Base-by-base conservation (phyloP, 1,140 invertebrate species). In the Drepana arcuata region DNA sequence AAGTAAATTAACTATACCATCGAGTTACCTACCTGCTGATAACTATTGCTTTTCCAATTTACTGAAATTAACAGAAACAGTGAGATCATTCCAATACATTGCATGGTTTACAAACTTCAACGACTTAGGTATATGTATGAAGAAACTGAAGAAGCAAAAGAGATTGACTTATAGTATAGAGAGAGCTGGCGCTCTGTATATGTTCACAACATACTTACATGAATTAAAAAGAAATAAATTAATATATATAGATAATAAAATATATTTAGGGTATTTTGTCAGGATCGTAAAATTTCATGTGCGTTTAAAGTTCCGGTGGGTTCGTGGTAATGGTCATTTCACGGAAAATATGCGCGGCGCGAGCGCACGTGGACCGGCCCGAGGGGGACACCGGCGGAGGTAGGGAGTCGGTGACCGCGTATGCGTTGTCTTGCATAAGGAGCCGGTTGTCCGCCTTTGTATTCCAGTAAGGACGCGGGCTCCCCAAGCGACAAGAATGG, bases 241-340 rank as follows among this genome's bases (percentile, higher is more conserved):
- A 21, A 21, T 21, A 21, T 9, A 9, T 9, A 21, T 21, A 4
- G 18, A 4, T 9, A 21, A 21, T 21, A 4, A 21, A 4, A 21
- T 18, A 26, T 45, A 45, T 40, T 40, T n/a, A n/a, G n/a, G n/a
- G n/a, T n/a, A n/a, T n/a, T n/a, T n/a, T n/a, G n/a, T n/a, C n/a
- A n/a, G n/a, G n/a, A n/a, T n/a, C n/a, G n/a, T n/a, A 49, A 50
- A 62, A 62, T 64, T 65, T 52, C 36, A 55, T 35, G 31, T 41
- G 45, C 45, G 49, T 53, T 52, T 44, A 44, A 46, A 69, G 62
- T 63, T 74, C 64, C 69, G 67, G 67, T 62, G 30, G 16, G 34
- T 77, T 80, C 65, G 56, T 68, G 69, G 72, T 73, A 77, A 77
- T 71, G 61, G 29, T 54, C 56, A 71, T 73, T 75, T 71, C 66